Base-by-base conservation (phyloP, 2,888 invertebrate genomes). In the Platerodrilus igneus region DNA sequence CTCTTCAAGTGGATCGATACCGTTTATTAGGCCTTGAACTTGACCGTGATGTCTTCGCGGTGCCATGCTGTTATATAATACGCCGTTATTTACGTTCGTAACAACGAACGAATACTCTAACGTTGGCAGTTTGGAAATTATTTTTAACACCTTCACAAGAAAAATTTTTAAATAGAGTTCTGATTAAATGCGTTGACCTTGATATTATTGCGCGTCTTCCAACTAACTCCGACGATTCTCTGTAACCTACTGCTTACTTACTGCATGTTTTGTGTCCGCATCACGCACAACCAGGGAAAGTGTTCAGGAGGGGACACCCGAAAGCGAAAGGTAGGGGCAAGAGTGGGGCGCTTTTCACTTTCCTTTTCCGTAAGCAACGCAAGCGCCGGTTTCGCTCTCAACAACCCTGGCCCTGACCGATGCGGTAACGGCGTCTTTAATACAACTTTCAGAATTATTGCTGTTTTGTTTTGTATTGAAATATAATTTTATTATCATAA, bases 251-350 rank as follows among this genome's bases (percentile, higher is more conserved):
- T 76, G 75, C 58, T 64, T 71, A 58, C 73, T 73, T 75, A 77
- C 76, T 76, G 75, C 58, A 56, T 48, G 69, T 71, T n/a, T n/a
- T 66, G 67, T 61, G 70, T 26, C 27, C 38, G 71, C 68, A 72
- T 71, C 73, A 73, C 75, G 74, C 74, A 73, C 73, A 70, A 70
- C 60, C 55, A 60, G 63, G 62, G 66, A 64, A 67, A 64, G 65
- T 63, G 62, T 53, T 56, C 56, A 44, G 53, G 60, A 53, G 60
- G 59, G 59, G 60, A 57, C 56, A 52, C 56, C 75, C 76, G 77
- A 78, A 79, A 79, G 77, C 76, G 78, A 79, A 79, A 79, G 78
- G 78, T 77, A 76, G 77, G 77, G 77, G 76, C 71, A 75, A 72
- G 71, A 56, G 60, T 71, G 72, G 73, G 71, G 68, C 66, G 65